Evolutionary conservation across 2,797 vertebrate genomes (phyloP).

Genomic region (Oreochromis grahami): DNA sequence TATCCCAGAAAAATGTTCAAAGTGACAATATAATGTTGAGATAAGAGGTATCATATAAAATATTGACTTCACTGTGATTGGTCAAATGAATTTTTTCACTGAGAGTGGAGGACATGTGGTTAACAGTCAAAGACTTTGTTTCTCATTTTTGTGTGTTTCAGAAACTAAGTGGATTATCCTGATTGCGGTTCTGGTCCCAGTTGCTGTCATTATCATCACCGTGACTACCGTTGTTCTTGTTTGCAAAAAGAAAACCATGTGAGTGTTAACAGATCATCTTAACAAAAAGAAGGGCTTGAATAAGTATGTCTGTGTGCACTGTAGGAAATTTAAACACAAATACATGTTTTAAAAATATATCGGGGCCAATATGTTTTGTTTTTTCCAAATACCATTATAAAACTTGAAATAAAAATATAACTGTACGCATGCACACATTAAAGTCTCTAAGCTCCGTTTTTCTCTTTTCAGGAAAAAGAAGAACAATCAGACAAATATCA

Average conservation of each 20-base stretch:
- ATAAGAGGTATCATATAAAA: neutral
- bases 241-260: slow-evolving; percentile 55
- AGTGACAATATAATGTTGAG: neutral
- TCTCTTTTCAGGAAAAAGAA: slow-evolving; percentile 40
- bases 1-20: neutral
- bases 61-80: fast-evolving
- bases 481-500: neutral
- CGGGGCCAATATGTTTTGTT: neutral
- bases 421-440: neutral
- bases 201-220: slow-evolving; percentile 29
- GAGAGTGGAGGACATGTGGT: neutral
- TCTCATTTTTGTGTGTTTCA: slow-evolving; percentile 5
- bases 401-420: neutral
- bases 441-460: neutral
- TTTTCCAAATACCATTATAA: neutral
- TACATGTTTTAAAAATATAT: fast-evolving
- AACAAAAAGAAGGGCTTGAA: fast-evolving
- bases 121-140: neutral
- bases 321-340: neutral
- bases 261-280: neutral
- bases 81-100: neutral
- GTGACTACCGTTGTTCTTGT: slow-evolving; percentile 28
- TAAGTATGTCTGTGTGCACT: neutral
- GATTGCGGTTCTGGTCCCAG: slow-evolving; percentile 64
- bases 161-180: slow-evolving; percentile 67